phyloP scores from a whole-genome alignment of 2,113 vertebrate species.

The Eleginops maclovinus region DNA sequence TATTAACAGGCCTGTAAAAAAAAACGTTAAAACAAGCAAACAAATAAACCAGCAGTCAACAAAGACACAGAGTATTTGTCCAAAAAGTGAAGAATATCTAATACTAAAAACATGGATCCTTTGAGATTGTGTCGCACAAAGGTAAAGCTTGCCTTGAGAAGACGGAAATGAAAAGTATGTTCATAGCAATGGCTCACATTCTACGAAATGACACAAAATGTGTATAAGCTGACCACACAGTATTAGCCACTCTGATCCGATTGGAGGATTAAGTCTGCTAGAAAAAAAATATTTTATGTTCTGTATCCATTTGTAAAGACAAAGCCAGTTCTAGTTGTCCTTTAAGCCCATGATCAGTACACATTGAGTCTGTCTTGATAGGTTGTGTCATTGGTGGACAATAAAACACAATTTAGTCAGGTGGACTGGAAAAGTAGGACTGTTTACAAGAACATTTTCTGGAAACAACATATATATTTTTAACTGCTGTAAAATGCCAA shows the following conservation, averaged over 20 bases:
- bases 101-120: not conserved
- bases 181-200: not conserved
- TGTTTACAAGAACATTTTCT: not conserved
- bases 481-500: not conserved
- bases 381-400: not conserved
- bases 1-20: constrained; percentile 13
- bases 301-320: not conserved
- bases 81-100: not conserved
- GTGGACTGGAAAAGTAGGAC: not conserved
- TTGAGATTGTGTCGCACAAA: not conserved
- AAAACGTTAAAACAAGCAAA: not conserved
- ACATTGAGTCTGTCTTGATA: constrained; percentile 17
- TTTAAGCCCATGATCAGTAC: not conserved
- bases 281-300: not conserved
- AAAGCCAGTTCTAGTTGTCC: too few relatives aligned
- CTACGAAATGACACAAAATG: not conserved
- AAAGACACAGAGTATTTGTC: not conserved
- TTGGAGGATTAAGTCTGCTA: not conserved
- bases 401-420: not conserved
- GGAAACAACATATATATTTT: not conserved
- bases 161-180: not conserved
- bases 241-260: not conserved
- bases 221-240: not conserved
- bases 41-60: not conserved
- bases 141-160: not conserved